Evolutionary conservation across 2,797 vertebrate genomes (phyloP), one percentile per base, ranked within the genome.

Genomic region (Coracias cyanogaster): DNA sequence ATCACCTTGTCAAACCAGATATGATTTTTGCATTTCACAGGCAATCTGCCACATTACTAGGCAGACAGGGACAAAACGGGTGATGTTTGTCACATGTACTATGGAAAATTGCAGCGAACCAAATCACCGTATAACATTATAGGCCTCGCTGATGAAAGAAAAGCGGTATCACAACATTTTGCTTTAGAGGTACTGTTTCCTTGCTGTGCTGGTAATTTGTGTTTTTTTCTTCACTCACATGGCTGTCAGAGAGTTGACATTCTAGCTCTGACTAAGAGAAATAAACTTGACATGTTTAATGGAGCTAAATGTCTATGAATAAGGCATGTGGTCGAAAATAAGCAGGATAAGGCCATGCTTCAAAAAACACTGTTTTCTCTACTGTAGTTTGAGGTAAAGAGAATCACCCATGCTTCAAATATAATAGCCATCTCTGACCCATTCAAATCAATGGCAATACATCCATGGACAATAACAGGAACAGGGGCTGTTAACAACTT

Each of bases 1-100:
- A 85, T 89, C 89, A 87, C 83, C 92, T 84, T 91, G 93, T 96
- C 96, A 93, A 94, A 84, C 29, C 78, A 82, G 60, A 79, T 77
- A 35, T 0, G 9, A 21, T 31, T 84, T 93, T 43, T 49, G 26
- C 70, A 57, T 49, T 79, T 90, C 39, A 60, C 17, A 28, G 54
- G 74, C 51, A 65, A 79, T 79, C 81, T 95, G 93, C 66, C 81
- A 80, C 70, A 80, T 84, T 70, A 67, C 60, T 73, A 49, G 41
- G 48, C 61, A 92, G 77, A 69, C 54, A 49, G 58, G 66, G 71
- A 82, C 78, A 87, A 72, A 79, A 79, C 0, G 3, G 39, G 54
- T 66, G 29, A 66, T 20, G 45, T 18, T 72, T 82, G 67, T 85
- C 86, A 84, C 79, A 45, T 2, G 28, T 14, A 16, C 31, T 33